Evolutionary conservation across 2,113 vertebrate species (phyloP).

Genomic region (Lasiurus borealis): DNA sequence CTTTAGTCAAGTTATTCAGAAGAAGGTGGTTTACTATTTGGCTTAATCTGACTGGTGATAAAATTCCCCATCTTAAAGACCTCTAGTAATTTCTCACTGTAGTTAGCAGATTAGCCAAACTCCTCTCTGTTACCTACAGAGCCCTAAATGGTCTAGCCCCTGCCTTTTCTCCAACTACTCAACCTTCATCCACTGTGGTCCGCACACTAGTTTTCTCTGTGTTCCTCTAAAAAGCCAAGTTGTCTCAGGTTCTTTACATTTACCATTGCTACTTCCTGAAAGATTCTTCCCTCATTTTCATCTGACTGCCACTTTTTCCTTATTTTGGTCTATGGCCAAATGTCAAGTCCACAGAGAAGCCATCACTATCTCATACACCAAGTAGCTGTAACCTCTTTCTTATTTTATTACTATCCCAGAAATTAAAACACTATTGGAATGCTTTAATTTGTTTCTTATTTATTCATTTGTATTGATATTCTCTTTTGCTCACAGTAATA

Average conservation of each 20-base stretch:
- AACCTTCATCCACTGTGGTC: not conserved
- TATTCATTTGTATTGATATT: not conserved
- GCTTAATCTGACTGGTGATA: not conserved
- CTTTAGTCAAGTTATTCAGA: conserved; percentile 20
- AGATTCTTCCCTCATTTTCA: not conserved
- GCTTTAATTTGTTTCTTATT: not conserved
- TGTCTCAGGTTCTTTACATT: not conserved
- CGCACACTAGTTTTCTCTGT: not conserved
- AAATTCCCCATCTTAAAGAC: conserved; percentile 22
- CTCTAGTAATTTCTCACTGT: not conserved
- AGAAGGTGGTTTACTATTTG: conserved; percentile 43
- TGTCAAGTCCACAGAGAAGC: not conserved
- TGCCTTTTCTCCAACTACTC: not conserved
- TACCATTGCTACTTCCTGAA: conserved; percentile 18
- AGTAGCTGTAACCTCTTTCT: not conserved
- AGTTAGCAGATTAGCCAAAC: conserved; percentile 17
- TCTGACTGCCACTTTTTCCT: not conserved
- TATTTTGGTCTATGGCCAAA: not conserved
- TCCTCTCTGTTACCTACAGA: not conserved
- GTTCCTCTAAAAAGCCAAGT: not conserved
- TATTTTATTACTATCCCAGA: not conserved
- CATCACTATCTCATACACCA: not conserved
- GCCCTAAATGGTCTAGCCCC: not conserved
- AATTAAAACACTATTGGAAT: not conserved
- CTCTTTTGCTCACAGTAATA: not conserved